Percentiles rank a stretch among this genome's conserved stretches.
Evolutionary conservation across 2,888 invertebrate species (phyloP).

Genomic region (Sepioteuthis lessoniana): DNA sequence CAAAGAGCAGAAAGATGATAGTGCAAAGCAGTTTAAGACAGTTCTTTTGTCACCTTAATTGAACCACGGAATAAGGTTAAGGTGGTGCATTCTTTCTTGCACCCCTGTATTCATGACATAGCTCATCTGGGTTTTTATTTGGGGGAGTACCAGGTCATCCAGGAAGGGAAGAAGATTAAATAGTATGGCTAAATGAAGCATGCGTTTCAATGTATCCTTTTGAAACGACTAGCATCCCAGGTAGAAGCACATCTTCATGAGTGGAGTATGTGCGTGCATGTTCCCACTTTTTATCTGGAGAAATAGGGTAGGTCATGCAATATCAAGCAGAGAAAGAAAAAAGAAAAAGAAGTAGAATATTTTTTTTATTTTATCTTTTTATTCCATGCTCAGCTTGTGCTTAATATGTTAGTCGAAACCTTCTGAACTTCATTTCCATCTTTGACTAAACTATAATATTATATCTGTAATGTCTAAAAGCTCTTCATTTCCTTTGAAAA

Average conservation of each 20-base stretch:
- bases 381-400: no score
- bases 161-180: neutral
- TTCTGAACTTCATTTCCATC: no score
- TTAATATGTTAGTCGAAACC: no score
- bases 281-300: neutral
- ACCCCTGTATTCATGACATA: neutral
- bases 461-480: no score
- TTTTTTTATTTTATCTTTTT: no score
- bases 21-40: neutral
- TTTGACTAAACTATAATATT: no score
- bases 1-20: no score
- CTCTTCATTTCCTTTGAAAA: no score
- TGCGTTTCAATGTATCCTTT: neutral
- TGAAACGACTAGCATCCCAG: neutral
- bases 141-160: neutral
- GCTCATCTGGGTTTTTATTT: neutral
- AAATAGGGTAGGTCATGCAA: constrained; percentile 13
- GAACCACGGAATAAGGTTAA: neutral
- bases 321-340: constrained; percentile 8
- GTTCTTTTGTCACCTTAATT: neutral
- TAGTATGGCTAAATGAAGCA: neutral
- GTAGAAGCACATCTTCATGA: neutral
- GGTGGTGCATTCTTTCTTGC: neutral
- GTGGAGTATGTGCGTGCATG: neutral
- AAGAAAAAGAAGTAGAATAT: no score